phyloP scores from a whole-genome alignment of 1,140 invertebrate genomes.

The Orussus abietinus region DNA sequence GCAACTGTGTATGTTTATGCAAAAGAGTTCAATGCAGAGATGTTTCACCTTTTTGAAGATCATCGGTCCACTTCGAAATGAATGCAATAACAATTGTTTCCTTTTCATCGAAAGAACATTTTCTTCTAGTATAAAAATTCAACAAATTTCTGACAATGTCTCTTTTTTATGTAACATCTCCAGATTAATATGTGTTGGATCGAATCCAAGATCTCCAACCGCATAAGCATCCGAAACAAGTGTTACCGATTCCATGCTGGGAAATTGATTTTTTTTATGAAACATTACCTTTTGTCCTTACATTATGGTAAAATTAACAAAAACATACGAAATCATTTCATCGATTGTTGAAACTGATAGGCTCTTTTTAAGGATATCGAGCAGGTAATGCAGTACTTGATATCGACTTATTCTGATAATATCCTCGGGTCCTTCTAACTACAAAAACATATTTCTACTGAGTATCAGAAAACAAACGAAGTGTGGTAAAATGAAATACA shows the following conservation, averaged over 20 bases:
- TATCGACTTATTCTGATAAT: conserved; percentile 6
- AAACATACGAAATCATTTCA: conserved; percentile 15
- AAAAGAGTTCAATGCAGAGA: too few species aligned
- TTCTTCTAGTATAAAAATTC: neutral
- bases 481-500: conserved; percentile 1
- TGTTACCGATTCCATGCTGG: conserved; percentile 20
- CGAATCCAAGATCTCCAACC: conserved; percentile 20
- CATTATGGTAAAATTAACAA: neutral
- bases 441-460: neutral
- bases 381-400: conserved; percentile 6
- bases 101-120: too few species aligned
- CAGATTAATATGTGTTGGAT: conserved; percentile 16
- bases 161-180: neutral
- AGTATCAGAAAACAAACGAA: neutral
- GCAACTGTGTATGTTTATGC: too few species aligned
- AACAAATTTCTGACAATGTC: too few species aligned
- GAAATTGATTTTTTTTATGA: too few species aligned
- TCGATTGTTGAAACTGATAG: too few species aligned
- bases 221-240: conserved; percentile 9
- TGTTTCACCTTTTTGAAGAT: too few species aligned
- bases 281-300: too few species aligned
- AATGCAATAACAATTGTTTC: too few species aligned
- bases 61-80: too few species aligned
- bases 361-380: conserved; percentile 11
- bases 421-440: conserved; percentile 1